Percentiles rank a stretch among this genome's conserved stretches.
phyloP scores from a whole-genome alignment of 2,888 invertebrate genomes.

The Dryocosmus kuriphilus region DNA sequence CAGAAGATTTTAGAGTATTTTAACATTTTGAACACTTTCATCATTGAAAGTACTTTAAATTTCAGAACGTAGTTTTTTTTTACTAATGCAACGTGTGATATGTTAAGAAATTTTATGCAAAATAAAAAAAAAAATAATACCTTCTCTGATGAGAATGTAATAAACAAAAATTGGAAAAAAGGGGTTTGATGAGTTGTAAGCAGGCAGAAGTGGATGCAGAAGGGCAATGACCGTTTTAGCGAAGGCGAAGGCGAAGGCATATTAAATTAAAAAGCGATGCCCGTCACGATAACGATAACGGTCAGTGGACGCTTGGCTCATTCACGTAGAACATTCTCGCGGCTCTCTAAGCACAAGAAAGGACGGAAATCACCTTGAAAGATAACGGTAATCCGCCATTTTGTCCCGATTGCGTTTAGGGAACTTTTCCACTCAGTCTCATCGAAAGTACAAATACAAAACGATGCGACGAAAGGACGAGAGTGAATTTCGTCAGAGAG shows the following conservation, averaged over 20 bases:
- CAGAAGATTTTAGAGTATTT: no score
- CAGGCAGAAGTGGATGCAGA: no score
- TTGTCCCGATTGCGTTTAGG: constrained; percentile 67
- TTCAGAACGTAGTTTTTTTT: no score
- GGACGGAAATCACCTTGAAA: constrained; percentile 38
- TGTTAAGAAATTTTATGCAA: no score
- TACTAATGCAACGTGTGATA: no score
- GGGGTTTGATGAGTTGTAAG: not conserved
- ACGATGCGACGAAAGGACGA: not conserved
- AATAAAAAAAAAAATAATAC: no score
- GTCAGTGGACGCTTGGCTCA: constrained; percentile 30
- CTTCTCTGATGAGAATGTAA: no score
- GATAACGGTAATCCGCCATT: constrained; percentile 65
- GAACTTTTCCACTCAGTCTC: constrained; percentile 65
- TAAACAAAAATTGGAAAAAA: not conserved
- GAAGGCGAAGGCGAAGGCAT: constrained; percentile 1
- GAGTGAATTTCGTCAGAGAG: constrained; percentile 10
- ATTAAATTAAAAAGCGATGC: constrained; percentile 28
- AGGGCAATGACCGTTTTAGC: constrained; percentile 31
- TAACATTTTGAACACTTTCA: no score
- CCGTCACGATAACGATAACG: constrained; percentile 37
- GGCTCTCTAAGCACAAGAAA: constrained; percentile 13
- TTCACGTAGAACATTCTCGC: constrained; percentile 40
- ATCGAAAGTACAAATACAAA: constrained; percentile 62
- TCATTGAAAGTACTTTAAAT: no score